A percentile compares a stretch with the other conserved stretches of the same genome.
phyloP scores from a whole-genome alignment of 37 sponge, comb jelly and placozoan genomes.

The Theonella swinhoei region DNA sequence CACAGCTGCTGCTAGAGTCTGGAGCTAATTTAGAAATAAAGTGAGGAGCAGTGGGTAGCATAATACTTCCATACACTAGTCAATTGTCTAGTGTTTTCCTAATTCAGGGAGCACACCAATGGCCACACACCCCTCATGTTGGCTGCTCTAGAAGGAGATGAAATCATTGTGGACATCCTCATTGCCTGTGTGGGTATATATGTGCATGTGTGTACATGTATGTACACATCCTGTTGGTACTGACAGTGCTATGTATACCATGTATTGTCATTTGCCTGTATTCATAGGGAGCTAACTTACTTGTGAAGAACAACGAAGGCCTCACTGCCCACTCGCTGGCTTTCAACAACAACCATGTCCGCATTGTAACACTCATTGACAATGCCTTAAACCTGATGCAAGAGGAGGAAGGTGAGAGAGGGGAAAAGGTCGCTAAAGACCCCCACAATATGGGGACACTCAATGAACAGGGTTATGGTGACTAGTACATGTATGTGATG shows the following conservation, averaged over 20 bases:
- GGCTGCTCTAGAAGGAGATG: slow-evolving; percentile 80
- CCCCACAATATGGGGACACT: no score
- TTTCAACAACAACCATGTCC: slow-evolving; percentile 57
- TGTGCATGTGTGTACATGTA: no score
- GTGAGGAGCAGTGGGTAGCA: slow-evolving; percentile 29
- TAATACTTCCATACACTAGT: not conserved
- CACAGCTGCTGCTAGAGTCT: slow-evolving; percentile 72
- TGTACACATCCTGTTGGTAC: no score
- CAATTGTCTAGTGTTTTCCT: not conserved
- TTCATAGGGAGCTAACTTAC: slow-evolving; percentile 63
- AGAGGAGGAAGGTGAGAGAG: slow-evolving; percentile 6
- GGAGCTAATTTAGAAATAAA: slow-evolving; percentile 70
- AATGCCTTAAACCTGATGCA: slow-evolving; percentile 37
- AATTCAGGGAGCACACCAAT: slow-evolving; percentile 55
- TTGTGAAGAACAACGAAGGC: slow-evolving; percentile 45
- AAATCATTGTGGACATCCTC: slow-evolving; percentile 72
- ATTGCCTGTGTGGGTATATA: slow-evolving; percentile 84
- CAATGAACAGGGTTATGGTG: no score
- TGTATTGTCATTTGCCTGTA: no score
- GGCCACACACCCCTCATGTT: slow-evolving; percentile 74
- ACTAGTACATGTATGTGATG: no score
- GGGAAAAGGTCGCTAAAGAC: slow-evolving; percentile 18
- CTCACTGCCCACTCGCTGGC: slow-evolving; percentile 81
- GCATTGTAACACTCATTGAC: slow-evolving; percentile 80
- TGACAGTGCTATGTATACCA: no score